Conservation (phyloP, 2,113 vertebrate species). For the Hystrix cristata region DNA sequence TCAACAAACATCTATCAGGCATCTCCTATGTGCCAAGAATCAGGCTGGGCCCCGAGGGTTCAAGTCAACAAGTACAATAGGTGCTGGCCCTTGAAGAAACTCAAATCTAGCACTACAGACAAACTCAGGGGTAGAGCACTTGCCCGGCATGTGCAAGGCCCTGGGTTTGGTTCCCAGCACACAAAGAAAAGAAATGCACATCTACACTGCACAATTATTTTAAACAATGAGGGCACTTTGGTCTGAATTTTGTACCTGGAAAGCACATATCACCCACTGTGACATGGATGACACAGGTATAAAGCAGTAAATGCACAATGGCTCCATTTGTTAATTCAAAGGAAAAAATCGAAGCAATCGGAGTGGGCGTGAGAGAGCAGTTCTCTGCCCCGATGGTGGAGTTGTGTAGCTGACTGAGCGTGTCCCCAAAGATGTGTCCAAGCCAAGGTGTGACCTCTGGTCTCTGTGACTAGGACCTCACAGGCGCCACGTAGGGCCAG, state of each 20-base stretch:
- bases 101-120: background rate
- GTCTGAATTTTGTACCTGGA: background rate
- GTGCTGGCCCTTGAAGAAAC: background rate
- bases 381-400: background rate
- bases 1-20: background rate
- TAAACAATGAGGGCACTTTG: too few species aligned
- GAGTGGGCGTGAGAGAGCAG: background rate
- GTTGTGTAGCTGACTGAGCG: background rate
- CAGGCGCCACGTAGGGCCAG: background rate
- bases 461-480: background rate
- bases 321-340: background rate
- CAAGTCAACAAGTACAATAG: background rate
- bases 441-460: background rate
- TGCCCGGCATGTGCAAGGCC: background rate
- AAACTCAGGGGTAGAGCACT: background rate
- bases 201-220: background rate
- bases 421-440: background rate
- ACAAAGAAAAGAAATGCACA: background rate
- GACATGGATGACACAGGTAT: background rate
- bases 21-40: rapidly evolving
- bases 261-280: background rate
- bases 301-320: background rate
- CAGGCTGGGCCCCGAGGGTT: background rate
- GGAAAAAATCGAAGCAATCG: background rate
- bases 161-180: background rate